Evolutionary conservation across 2,113 vertebrate species (phyloP).

Genomic region (Sphyrna mokarran): DNA sequence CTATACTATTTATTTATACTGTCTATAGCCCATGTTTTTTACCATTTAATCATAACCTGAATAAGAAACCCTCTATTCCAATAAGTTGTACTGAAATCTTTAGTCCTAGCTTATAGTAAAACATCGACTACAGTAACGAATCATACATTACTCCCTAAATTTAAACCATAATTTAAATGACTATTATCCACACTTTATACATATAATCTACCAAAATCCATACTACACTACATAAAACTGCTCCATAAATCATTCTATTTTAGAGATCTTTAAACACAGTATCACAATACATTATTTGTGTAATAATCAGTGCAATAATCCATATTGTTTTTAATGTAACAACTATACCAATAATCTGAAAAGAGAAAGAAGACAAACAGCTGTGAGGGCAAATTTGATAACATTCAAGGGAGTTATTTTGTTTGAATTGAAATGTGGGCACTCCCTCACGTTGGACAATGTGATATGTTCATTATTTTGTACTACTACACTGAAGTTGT

Average conservation of each 20-base stretch:
- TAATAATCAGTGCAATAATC: neutral
- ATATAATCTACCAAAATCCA: neutral
- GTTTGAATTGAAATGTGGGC: neutral
- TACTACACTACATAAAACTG: neutral
- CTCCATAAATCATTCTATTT: neutral
- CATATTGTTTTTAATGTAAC: neutral
- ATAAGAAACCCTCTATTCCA: neutral
- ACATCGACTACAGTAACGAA: neutral
- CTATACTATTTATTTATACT: neutral
- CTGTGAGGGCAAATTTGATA: neutral
- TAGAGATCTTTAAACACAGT: neutral
- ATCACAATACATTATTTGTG: neutral
- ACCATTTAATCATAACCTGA: neutral
- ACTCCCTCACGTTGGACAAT: neutral
- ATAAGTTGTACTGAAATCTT: neutral
- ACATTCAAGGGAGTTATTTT: neutral
- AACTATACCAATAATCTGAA: neutral
- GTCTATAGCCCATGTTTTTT: neutral
- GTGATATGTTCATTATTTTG: neutral
- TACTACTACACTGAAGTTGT: neutral
- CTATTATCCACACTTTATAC: neutral
- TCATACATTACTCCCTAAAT: neutral
- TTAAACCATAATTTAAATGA: neutral
- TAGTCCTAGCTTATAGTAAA: neutral
- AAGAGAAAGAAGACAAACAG: neutral